These are phyloP conservation scores for Pristionchus arcanus DNA, from an alignment of 2,888 invertebrate genomes.

Conservation along the genomic window DNA sequence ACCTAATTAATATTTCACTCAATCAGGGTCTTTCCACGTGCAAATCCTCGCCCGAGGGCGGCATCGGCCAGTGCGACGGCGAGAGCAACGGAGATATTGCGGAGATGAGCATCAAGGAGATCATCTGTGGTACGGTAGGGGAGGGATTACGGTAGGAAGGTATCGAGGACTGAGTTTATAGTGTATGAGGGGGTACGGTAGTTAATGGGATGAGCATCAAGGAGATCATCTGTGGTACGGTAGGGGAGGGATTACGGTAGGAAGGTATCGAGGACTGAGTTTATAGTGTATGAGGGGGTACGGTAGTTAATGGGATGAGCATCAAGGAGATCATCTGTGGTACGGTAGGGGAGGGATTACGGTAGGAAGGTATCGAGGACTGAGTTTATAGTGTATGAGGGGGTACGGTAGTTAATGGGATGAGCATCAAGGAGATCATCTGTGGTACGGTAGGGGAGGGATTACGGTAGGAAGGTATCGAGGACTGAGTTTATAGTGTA, in stretches of 20 bases:
- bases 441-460: neutral
- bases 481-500: too few species aligned
- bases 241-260: neutral
- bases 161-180: conserved; percentile 13
- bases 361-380: neutral
- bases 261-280: neutral
- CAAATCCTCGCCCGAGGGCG: conserved; percentile 74
- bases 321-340: neutral
- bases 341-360: neutral
- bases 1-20: neutral
- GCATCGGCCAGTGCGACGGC: conserved; percentile 65
- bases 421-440: too few species aligned
- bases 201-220: neutral
- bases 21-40: conserved; percentile 72
- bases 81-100: conserved; percentile 80
- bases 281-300: conserved; percentile 57
- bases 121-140: conserved; percentile 88
- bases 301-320: neutral
- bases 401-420: too few species aligned
- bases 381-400: too few species aligned
- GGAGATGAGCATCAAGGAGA: conserved; percentile 94
- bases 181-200: neutral
- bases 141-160: conserved; percentile 76
- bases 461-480: too few species aligned
- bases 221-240: neutral